These are phyloP conservation scores for Leptinotarsa lineolata DNA, from an alignment of 1,140 invertebrate species.

Conservation along the genomic window DNA sequence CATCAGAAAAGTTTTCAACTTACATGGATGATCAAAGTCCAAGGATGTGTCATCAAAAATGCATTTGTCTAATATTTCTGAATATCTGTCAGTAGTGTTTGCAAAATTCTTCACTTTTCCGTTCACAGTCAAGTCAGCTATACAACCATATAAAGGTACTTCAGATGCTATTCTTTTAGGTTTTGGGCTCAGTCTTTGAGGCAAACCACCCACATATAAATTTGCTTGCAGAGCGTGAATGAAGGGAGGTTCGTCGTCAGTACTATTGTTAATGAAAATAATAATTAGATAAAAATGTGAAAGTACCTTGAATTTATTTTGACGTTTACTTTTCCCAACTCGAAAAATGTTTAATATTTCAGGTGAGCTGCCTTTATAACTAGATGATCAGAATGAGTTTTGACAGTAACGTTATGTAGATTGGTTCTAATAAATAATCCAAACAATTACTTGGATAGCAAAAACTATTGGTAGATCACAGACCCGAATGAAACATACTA, in stretches of 20 bases:
- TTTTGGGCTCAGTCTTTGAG: slow-evolving; percentile 60
- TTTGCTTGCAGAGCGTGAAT: slow-evolving; percentile 67
- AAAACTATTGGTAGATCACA: no score
- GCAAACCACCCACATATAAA: slow-evolving; percentile 86
- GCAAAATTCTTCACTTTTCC: slow-evolving; percentile 82
- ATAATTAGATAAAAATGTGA: no score
- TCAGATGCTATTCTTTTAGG: slow-evolving; percentile 54
- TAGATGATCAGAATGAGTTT: no score
- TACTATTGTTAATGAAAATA: slow-evolving; percentile 47
- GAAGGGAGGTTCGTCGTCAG: slow-evolving; percentile 61
- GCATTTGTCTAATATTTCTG: slow-evolving; percentile 71
- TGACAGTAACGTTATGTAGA: no score
- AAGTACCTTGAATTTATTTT: no score
- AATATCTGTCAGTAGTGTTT: slow-evolving; percentile 65
- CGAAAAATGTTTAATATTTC: no score
- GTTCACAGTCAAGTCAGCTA: slow-evolving; percentile 86
- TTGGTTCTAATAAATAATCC: no score
- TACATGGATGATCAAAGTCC: slow-evolving; percentile 32
- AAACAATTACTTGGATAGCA: no score
- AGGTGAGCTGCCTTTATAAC: no score
- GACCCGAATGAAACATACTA: no score
- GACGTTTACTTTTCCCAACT: no score
- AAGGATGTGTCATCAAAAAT: slow-evolving; percentile 47
- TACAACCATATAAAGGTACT: slow-evolving; percentile 76
- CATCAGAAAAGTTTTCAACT: slow-evolving; percentile 1